These are phyloP conservation scores for Zophobas atratus DNA, from an alignment of 1,140 invertebrate genomes.

Conservation along the genomic window DNA sequence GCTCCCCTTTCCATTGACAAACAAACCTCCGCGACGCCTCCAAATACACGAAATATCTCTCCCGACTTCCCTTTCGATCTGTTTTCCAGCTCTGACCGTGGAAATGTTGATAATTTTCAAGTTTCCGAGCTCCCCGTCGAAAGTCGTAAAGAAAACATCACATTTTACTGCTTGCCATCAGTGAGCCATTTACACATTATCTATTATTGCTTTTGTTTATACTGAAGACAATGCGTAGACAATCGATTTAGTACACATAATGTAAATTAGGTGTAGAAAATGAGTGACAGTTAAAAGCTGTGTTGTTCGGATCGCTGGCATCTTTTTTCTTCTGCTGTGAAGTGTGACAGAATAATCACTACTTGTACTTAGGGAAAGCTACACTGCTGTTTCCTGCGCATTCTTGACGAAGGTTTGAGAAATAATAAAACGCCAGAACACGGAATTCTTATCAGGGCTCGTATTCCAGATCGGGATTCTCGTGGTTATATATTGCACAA, in stretches of 20 bases:
- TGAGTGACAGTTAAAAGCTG: constrained; percentile 15
- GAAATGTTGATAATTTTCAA: constrained; percentile 30
- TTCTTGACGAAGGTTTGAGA: too few relatives aligned
- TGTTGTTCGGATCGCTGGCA: neutral
- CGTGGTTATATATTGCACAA: too few relatives aligned
- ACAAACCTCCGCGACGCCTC: constrained; percentile 9
- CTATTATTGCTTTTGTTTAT: constrained; percentile 37
- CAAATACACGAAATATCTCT: constrained; percentile 2
- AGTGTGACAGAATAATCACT: constrained; percentile 2
- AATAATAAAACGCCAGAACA: too few relatives aligned
- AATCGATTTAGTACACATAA: constrained; percentile 24
- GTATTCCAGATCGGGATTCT: too few relatives aligned
- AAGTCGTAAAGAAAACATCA: constrained; percentile 38
- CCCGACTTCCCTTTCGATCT: constrained; percentile 21
- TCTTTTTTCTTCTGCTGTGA: neutral
- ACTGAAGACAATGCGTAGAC: constrained; percentile 36
- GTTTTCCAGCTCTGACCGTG: constrained; percentile 24
- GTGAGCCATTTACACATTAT: constrained; percentile 30
- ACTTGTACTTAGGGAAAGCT: neutral
- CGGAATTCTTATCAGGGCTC: too few relatives aligned
- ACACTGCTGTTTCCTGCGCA: too few relatives aligned
- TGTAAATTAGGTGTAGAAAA: constrained; percentile 37
- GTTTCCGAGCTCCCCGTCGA: constrained; percentile 19
- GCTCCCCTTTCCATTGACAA: neutral
- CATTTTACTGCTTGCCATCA: constrained; percentile 34